Conservation (phyloP, 1,140 invertebrate species). For the Paralvinella palmiformis region DNA sequence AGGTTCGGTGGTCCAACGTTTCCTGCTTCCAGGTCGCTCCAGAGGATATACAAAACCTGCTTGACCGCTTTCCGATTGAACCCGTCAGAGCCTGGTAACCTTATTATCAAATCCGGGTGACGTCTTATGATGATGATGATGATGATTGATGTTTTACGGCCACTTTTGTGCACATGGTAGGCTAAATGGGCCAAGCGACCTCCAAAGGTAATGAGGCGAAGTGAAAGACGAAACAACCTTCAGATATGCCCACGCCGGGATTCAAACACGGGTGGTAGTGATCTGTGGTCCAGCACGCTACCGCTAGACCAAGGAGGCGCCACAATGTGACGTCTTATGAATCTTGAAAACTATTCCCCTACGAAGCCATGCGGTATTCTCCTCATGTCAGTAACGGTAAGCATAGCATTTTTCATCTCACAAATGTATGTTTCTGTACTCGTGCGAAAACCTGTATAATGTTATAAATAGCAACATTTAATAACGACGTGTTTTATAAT, state of each 20-base stretch:
- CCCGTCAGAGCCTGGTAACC: neutral
- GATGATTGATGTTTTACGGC: too few relatives aligned
- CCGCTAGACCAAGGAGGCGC: too few relatives aligned
- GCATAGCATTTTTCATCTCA: neutral
- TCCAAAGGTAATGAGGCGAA: too few relatives aligned
- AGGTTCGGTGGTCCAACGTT: neutral
- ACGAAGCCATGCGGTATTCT: neutral
- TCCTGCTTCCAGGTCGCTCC: neutral
- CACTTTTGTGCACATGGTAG: too few relatives aligned
- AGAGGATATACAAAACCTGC: neutral
- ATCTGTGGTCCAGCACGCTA: too few relatives aligned
- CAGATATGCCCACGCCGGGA: too few relatives aligned
- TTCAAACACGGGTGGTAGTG: too few relatives aligned
- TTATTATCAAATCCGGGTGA: constrained; percentile 2
- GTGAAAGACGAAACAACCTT: too few relatives aligned
- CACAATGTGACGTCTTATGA: too few relatives aligned
- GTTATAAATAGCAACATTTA: neutral
- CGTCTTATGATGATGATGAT: too few relatives aligned
- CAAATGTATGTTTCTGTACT: neutral
- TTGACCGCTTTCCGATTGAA: constrained; percentile 10
- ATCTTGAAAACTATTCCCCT: constrained; percentile 1
- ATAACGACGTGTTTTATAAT: neutral
- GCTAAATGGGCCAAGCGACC: too few relatives aligned
- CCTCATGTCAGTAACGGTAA: neutral
- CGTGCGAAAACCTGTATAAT: neutral